These are phyloP conservation scores for Lithophane socia DNA, from an alignment of 2,888 invertebrate species.

Conservation along the genomic window DNA sequence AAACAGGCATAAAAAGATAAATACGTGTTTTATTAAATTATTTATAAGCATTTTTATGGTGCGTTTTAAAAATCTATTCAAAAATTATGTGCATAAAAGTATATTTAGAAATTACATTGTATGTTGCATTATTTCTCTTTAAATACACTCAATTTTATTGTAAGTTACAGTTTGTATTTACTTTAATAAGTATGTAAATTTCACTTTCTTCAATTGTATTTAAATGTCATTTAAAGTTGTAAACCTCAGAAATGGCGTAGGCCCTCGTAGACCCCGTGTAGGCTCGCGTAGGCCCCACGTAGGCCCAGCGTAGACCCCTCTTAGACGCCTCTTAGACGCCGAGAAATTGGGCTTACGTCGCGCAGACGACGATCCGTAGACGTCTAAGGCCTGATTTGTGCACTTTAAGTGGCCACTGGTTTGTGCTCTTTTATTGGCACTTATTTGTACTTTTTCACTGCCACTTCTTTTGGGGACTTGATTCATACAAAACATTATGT, in stretches of 20 bases:
- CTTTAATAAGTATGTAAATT: neutral
- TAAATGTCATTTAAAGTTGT: neutral
- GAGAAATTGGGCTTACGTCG: neutral
- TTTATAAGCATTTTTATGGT: neutral
- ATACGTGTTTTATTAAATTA: slow-evolving; percentile 35
- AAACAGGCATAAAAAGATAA: slow-evolving; percentile 10
- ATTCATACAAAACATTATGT: neutral
- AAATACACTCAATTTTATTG: neutral
- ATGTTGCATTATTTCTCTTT: neutral
- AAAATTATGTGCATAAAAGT: neutral
- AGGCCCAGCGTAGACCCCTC: neutral
- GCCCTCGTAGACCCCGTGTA: neutral
- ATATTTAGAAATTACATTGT: neutral
- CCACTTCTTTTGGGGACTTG: neutral
- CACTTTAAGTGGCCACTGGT: neutral
- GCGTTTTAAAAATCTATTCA: slow-evolving; percentile 1
- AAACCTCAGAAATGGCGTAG: neutral
- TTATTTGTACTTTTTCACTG: neutral
- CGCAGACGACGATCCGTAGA: too few relatives aligned
- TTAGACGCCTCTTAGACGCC: too few relatives aligned
- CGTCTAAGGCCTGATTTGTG: neutral
- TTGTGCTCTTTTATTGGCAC: neutral
- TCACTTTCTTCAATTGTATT: neutral
- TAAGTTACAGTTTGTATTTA: neutral
- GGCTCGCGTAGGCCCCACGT: neutral